Base-by-base conservation (phyloP, 2,113 vertebrate species). In the Zootoca vivipara region DNA sequence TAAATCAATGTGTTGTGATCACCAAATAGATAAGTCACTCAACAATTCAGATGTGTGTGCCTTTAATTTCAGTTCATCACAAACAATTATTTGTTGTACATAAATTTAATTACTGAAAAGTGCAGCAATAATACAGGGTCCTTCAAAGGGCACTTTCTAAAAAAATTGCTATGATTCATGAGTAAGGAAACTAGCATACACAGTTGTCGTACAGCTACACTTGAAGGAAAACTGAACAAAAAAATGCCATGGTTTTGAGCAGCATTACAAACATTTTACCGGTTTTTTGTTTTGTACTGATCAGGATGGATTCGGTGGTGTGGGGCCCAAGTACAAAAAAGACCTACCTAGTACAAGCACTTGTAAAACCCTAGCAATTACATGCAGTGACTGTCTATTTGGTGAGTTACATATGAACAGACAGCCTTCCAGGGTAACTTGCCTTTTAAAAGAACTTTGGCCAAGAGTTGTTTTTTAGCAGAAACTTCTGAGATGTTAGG, bases 121-220 rank as follows among this genome's bases (percentile, higher is more conserved):
- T 97, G 97, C 97, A 97, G 97, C 97, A 97, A 96, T 97, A 96
- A 52, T 96, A 96, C 96, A 97, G 97, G 96, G 94, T 95, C 93
- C 93, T 96, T 93, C 89, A 95, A 97, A 97, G 97, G 96, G 95
- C 96, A 97, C 97, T 97, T 97, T 94, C 96, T 96, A 96, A 94
- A 93, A 79, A 96, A 85, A 87, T 85, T 82, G 83, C 82, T 86
- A 92, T 24, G 87, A 72, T 80, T 91, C 89, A 85, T 93, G 82
- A 91, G 93, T 12, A 56, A 82, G 87, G 88, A 89, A 79, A 62
- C 33, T n/a, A 30, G 12, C 77, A 92, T 87, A 94, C 62, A 92
- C 82, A 93, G 79, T 89, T 72, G 89, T 93, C 87, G 88, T 91
- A 46, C 75, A 81, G 91, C 83, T 26, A 81, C n/a, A 78, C 52